Base-by-base conservation (phyloP, 2,113 vertebrate species). In the Oncorhynchus nerka region DNA sequence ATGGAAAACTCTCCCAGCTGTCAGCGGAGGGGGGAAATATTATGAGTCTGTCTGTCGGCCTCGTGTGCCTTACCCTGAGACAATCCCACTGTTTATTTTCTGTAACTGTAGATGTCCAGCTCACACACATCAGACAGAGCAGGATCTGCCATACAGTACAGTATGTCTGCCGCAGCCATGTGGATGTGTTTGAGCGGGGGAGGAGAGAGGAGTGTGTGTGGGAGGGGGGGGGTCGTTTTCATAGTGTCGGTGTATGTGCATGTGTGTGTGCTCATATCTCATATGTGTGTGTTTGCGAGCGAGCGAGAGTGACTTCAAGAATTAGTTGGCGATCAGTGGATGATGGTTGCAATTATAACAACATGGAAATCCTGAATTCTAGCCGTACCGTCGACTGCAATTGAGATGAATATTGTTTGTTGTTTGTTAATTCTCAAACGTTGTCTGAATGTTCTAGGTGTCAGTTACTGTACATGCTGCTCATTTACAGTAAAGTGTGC, bases 31-130 rank as follows among this genome's bases (percentile, higher is more conserved):
- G 77, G 83, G 88, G 2, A 85, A 88, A 92, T 92, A 90, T 91
- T 90, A 82, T 89, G 87, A 85, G 81, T 89, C 84, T 76, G 90
- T 90, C 90, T 91, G 83, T 85, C 69, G 77, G 83, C 80, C 82
- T 85, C 39, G 84, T 82, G 84, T 89, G 81, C 79, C 75, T 88
- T 92, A 89, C 85, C 85, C 84, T 82, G 83, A 87, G 89, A 91
- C 87, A 90, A 88, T 90, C 87, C 79, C 75, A 79, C 84, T 90
- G 91, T 92, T 93, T 93, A 92, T 92, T 91, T 90, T 93, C 74
- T 89, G 86, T 84, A 92, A 88, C 83, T 66, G 85, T 88, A 89
- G 89, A 89, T 79, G 72, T 85, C 86, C 75, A 84, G 83, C 87
- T 7, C 15, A 85, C 86, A 84, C 81, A 84, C 87, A 90, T 89